Base-by-base conservation (phyloP, 1,140 invertebrate species). In the Drosophila lini region DNA sequence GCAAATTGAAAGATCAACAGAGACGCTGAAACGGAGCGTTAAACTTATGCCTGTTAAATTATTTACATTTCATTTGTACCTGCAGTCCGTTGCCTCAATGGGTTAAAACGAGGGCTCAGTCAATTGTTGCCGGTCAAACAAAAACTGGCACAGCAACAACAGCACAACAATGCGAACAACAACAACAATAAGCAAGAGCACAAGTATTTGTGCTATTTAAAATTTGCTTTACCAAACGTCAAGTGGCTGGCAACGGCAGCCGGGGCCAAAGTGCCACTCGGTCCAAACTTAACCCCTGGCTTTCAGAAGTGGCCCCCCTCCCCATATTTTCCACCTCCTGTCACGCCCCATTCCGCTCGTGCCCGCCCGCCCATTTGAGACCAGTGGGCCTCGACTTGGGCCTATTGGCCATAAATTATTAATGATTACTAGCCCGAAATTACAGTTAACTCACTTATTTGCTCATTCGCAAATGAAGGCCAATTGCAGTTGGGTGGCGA, bases 371-470 rank as follows among this genome's bases (percentile, higher is more conserved):
- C 42, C 41, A 41, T 44, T 67, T 28, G 40, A 36, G 31, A 4
- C 2, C 2, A 34, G 19, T n/a, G 50, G 40, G 22, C 22, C 58
- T 50, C 41, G 44, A 67, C 53, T 59, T 34, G 70, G 52, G 67
- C 64, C 68, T 89, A 88, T 70, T 83, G 84, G 86, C 71, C 83
- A 89, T 89, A 83, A 88, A 88, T 88, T 84, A 88, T 89, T 88
- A 89, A 88, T 88, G 83, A 83, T 88, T 83, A 89, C 83, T 89
- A 88, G 83, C 61, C 83, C 74, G 84, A 81, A 83, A 88, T 88
- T 88, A 88, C 84, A 88, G 83, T 84, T 84, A 89, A 88, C 80
- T 88, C 84, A 88, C 84, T 88, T 89, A 88, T 84, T 88, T 83
- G 78, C 83, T 88, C 83, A 89, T 88, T 88, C 86, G 84, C 80